Conservation (phyloP, 2,888 invertebrate species). For the Stictocephala bisonia region DNA sequence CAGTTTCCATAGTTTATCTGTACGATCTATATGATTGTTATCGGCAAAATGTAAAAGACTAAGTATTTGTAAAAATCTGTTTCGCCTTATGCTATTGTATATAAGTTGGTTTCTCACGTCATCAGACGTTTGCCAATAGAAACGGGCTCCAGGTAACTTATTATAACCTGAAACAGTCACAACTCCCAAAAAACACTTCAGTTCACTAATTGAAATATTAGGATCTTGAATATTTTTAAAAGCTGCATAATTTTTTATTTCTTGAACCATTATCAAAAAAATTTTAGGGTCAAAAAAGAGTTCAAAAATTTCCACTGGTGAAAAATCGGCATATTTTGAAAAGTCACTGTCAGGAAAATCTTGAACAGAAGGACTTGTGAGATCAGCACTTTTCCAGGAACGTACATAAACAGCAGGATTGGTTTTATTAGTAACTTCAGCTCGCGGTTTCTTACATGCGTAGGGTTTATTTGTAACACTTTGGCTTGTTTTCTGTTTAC, state of each 20-base stretch:
- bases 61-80: conserved; percentile 48
- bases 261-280: conserved; percentile 27
- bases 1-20: conserved; percentile 59
- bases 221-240: conserved; percentile 41
- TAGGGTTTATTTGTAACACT: neutral
- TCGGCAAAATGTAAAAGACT: conserved; percentile 51
- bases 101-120: conserved; percentile 45
- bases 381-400: conserved; percentile 30
- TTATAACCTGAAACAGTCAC: conserved; percentile 54
- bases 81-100: conserved; percentile 46
- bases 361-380: conserved; percentile 10
- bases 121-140: conserved; percentile 50
- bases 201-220: conserved; percentile 35
- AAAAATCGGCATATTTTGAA: conserved; percentile 39
- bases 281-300: conserved; percentile 34
- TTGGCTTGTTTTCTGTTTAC: neutral
- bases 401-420: neutral
- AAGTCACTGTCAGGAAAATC: conserved; percentile 36
- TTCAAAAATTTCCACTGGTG: conserved; percentile 39
- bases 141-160: conserved; percentile 47
- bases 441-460: neutral
- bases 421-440: neutral
- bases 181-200: conserved; percentile 51
- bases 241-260: conserved; percentile 36
- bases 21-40: conserved; percentile 48